These are phyloP conservation scores for Sebastes hubbsi DNA, from an alignment of 2,797 vertebrate species.

Conservation along the genomic window DNA sequence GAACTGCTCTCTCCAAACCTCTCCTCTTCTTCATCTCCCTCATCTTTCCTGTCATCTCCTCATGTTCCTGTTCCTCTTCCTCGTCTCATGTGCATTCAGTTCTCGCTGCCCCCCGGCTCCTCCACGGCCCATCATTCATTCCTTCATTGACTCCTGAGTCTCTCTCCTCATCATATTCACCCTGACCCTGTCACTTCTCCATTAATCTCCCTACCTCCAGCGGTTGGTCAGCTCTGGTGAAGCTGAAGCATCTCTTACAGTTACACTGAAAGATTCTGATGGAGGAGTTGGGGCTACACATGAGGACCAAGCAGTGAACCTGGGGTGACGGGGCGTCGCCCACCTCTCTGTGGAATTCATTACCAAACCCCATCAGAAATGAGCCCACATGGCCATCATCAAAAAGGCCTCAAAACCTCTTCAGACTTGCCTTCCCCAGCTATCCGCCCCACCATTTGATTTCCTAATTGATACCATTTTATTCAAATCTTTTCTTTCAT, in stretches of 20 bases:
- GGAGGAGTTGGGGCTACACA: not conserved
- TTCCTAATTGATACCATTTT: no score
- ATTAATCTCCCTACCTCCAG: constrained; percentile 19
- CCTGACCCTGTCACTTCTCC: not conserved
- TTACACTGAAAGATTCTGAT: not conserved
- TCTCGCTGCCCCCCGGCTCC: not conserved
- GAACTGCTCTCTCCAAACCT: not conserved
- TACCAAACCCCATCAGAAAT: no score
- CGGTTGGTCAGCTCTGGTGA: not conserved
- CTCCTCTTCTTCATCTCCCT: not conserved
- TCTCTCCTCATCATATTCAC: constrained; percentile 15
- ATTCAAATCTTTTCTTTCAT: no score
- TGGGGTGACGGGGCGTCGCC: no score
- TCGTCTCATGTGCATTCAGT: constrained; percentile 11
- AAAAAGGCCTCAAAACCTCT: no score
- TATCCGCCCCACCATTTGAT: no score
- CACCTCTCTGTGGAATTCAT: no score
- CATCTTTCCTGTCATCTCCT: not conserved
- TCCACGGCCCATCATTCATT: constrained; percentile 25
- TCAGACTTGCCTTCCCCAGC: no score
- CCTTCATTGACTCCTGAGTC: constrained; percentile 16
- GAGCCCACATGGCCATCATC: no score
- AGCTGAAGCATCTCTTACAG: not conserved
- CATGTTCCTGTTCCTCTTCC: not conserved
- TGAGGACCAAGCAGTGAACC: not conserved